Percentiles rank a stretch among this genome's conserved stretches.
These are phyloP conservation scores for Sebastes jordani DNA, from an alignment of 2,797 vertebrate species.

Conservation along the genomic window DNA sequence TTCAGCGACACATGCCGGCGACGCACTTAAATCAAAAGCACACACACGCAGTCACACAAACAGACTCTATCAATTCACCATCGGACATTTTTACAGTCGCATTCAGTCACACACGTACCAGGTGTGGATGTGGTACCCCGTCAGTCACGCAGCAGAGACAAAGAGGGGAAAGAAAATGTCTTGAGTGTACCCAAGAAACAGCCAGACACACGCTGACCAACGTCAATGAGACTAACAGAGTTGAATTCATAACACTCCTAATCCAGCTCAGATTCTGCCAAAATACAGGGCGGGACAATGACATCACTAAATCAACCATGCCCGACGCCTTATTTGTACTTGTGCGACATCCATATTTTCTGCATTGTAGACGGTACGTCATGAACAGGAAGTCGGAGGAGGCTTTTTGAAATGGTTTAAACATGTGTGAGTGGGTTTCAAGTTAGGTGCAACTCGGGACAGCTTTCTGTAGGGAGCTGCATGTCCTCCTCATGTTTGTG, in stretches of 20 bases:
- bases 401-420: neutral
- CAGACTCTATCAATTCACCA: conserved; percentile 1
- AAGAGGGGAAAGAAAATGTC: neutral
- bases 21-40: conserved; percentile 13
- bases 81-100: conserved; percentile 30
- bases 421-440: conserved; percentile 26
- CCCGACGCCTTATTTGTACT: conserved; percentile 20
- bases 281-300: conserved; percentile 22
- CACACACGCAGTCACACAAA: conserved; percentile 5
- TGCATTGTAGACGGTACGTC: conserved; percentile 13
- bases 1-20: conserved; percentile 57
- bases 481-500: neutral
- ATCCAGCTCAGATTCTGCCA: neutral
- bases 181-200: neutral
- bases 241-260: neutral
- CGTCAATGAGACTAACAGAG: neutral
- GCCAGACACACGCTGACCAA: neutral
- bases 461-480: neutral
- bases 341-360: conserved; percentile 5
- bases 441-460: neutral
- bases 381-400: conserved; percentile 25
- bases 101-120: neutral
- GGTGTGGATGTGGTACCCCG: neutral
- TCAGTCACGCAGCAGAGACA: conserved; percentile 4
- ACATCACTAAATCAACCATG: conserved; percentile 40